Evolutionary conservation across 2,797 vertebrate genomes (phyloP), one percentile per base, ranked within the genome.

Genomic region (Clarias laeviceps): DNA sequence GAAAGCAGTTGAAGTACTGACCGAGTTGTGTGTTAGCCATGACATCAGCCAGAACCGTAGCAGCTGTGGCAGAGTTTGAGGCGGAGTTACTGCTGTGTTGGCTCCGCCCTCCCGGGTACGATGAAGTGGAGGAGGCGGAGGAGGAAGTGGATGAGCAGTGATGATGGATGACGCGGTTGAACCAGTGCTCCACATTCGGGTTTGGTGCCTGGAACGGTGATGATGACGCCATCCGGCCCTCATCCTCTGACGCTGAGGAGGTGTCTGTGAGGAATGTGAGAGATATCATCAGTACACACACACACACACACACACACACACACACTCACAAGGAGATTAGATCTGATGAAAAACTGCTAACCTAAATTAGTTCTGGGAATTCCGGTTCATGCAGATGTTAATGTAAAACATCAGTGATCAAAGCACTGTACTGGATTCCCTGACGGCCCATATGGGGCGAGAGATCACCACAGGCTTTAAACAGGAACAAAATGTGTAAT

Each of bases 161-260:
- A 24, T 83, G 82, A 83, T 97, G 98, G 95, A 96, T 95, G 92
- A 97, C 97, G 84, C 95, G 94, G 94, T 96, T 97, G 94, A 97
- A 97, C 97, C 98, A 98, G 95, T 97, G 97, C 93, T 98, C 97
- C 84, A 96, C 93, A 90, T 94, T 95, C 87, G 96, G 95, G 92
- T 96, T 96, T 93, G 96, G 95, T 93, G 96, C 95, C 96, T 97
- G 97, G 94, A 96, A 96, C 89, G 95, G 95, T 79, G 97, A 96
- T 78, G 95, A 95, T 92, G 96, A 96, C 93, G 95, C 90, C 91
- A 97, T 94, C 92, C 95, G 96, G 93, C 96, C 97, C 95, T 99
- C 98, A 93, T 99, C 98, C 95, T 99, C 98, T 70, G 98, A 99
- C 72, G 98, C 97, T 74, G 98, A 99, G 76, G 98, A 99, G 77